A percentile compares a stretch with the other conserved stretches of the same genome.
Conservation (phyloP, 2,888 invertebrate genomes). For the Lochmaea crataegi region DNA sequence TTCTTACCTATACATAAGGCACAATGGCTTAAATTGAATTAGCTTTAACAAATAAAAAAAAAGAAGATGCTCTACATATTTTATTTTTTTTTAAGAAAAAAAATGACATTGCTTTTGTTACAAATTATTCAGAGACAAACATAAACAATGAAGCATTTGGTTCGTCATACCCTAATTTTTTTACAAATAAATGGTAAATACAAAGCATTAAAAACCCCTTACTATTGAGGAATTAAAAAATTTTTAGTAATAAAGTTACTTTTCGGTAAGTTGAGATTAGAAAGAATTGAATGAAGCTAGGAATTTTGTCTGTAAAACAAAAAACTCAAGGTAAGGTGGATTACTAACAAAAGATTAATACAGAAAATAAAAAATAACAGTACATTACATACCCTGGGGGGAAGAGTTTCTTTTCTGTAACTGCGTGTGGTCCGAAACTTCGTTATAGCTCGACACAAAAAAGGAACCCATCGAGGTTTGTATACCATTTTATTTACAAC, state of each 20-base stretch:
- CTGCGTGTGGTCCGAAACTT: no score
- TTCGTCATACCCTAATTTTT: constrained; percentile 4
- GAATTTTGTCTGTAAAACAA: no score
- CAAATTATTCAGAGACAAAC: constrained; percentile 11
- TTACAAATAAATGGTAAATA: background rate
- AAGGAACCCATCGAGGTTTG: no score
- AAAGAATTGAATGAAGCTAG: background rate
- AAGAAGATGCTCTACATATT: constrained; percentile 30
- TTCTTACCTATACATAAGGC: constrained; percentile 41
- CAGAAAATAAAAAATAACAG: no score
- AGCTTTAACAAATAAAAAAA: constrained; percentile 31
- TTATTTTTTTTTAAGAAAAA: constrained; percentile 37
- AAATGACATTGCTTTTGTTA: constrained; percentile 30
- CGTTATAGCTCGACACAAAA: no score
- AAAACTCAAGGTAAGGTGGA: no score
- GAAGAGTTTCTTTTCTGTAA: no score
- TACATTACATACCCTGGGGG: no score
- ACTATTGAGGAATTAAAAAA: background rate
- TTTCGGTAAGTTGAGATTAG: background rate
- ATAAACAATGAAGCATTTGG: constrained; percentile 35
- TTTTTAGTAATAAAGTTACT: no score
- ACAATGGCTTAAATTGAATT: constrained; percentile 37
- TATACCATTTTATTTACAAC: no score
- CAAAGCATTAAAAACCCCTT: background rate
- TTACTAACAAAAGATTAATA: no score